These are phyloP conservation scores for Scopus umbretta DNA, from an alignment of 2,113 vertebrate genomes.

Conservation along the genomic window DNA sequence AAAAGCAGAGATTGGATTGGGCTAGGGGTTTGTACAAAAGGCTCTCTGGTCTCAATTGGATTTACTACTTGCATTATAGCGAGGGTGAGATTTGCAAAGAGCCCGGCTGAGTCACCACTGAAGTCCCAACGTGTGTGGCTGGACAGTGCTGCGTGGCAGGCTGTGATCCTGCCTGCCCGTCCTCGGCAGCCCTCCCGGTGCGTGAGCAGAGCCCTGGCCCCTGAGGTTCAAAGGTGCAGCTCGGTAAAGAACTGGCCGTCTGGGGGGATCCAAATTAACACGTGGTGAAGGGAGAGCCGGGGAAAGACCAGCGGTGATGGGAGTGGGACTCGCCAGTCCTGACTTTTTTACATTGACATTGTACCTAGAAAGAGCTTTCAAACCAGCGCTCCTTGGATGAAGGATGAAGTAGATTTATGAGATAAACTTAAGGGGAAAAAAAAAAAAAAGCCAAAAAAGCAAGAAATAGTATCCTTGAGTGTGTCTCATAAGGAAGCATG, in stretches of 20 bases:
- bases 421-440: neutral
- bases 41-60: rapidly evolving
- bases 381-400: neutral
- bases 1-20: neutral
- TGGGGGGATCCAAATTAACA: neutral
- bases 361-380: neutral
- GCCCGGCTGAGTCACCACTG: rapidly evolving
- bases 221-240: neutral
- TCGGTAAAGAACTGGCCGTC: neutral
- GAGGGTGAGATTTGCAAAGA: neutral
- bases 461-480: neutral
- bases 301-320: neutral
- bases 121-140: neutral
- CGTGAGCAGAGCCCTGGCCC: neutral
- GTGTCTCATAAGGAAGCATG: neutral
- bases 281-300: neutral
- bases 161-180: neutral
- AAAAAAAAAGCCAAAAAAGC: neutral
- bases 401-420: neutral
- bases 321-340: neutral
- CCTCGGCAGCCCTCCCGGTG: neutral
- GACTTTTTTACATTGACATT: neutral
- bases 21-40: neutral
- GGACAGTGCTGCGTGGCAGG: neutral
- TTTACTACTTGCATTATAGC: neutral